These are phyloP conservation scores for Adelges cooleyi DNA, from an alignment of 1,140 invertebrate genomes.

Conservation along the genomic window DNA sequence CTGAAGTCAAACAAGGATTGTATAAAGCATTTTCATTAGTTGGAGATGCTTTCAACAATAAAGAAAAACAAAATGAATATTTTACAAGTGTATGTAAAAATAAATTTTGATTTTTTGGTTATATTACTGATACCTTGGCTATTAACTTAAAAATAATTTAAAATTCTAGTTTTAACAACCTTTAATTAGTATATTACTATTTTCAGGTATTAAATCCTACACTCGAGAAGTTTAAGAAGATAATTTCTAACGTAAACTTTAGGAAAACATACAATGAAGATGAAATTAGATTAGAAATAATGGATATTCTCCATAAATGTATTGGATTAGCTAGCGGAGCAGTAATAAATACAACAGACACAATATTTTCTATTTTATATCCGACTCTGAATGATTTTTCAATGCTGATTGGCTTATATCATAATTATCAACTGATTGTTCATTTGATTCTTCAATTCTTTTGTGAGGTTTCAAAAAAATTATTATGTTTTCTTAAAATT, in stretches of 20 bases:
- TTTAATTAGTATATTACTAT: not conserved
- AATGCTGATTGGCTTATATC: constrained; percentile 56
- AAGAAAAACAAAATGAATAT: constrained; percentile 39
- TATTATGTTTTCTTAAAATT: constrained; percentile 52
- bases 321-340: constrained; percentile 50
- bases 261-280: constrained; percentile 47
- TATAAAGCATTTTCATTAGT: constrained; percentile 44
- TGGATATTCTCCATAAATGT: constrained; percentile 52
- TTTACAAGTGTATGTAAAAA: constrained; percentile 38
- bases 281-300: constrained; percentile 47
- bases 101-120: not conserved
- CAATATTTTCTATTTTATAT: constrained; percentile 52
- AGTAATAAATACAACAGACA: constrained; percentile 45
- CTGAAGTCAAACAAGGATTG: constrained; percentile 42
- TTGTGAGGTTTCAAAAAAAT: constrained; percentile 53
- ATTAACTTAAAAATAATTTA: too few relatives aligned
- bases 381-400: constrained; percentile 54
- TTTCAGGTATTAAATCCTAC: constrained; percentile 48
- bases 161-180: too few relatives aligned
- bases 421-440: constrained; percentile 71
- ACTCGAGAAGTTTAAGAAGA: constrained; percentile 45
- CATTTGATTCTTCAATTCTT: constrained; percentile 66
- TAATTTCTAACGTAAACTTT: constrained; percentile 48
- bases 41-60: constrained; percentile 38
- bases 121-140: not conserved